phyloP scores from a whole-genome alignment of 2,888 invertebrate genomes.

The Rosalia funebris region DNA sequence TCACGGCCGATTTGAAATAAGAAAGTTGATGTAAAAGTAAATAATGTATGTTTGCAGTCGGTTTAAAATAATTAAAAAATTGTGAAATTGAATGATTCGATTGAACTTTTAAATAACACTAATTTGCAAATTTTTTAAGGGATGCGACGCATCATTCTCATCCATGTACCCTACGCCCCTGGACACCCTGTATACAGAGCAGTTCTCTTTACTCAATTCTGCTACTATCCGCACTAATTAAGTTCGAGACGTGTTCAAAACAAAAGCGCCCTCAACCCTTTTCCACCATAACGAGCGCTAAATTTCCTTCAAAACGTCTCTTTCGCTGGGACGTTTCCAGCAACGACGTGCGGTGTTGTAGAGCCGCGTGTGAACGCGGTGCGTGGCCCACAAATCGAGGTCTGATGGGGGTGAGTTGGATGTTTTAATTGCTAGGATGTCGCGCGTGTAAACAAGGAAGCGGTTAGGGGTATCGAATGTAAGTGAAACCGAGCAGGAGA shows the following conservation, averaged over 20 bases:
- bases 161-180: no score
- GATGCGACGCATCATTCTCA: no score
- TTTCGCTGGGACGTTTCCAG: neutral
- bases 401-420: slow-evolving; percentile 44
- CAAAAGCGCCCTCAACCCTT: slow-evolving; percentile 14
- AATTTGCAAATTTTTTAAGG: no score
- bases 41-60: no score
- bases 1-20: no score
- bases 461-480: slow-evolving; percentile 58
- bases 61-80: no score
- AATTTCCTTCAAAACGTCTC: slow-evolving; percentile 11
- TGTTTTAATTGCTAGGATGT: slow-evolving; percentile 59
- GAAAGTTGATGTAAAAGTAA: no score
- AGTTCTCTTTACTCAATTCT: neutral
- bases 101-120: no score
- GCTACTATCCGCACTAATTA: neutral
- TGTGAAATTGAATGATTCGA: no score
- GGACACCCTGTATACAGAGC: neutral
- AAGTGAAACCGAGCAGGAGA: slow-evolving; percentile 57
- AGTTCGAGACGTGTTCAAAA: neutral
- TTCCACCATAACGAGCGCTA: slow-evolving; percentile 2
- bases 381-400: slow-evolving; percentile 40
- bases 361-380: slow-evolving; percentile 35
- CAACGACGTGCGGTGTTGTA: slow-evolving; percentile 11
- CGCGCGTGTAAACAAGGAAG: slow-evolving; percentile 59